A percentile compares a stretch with the other conserved stretches of the same genome.
phyloP scores from a whole-genome alignment of 2,797 vertebrate genomes.

The Coendou prehensilis region DNA sequence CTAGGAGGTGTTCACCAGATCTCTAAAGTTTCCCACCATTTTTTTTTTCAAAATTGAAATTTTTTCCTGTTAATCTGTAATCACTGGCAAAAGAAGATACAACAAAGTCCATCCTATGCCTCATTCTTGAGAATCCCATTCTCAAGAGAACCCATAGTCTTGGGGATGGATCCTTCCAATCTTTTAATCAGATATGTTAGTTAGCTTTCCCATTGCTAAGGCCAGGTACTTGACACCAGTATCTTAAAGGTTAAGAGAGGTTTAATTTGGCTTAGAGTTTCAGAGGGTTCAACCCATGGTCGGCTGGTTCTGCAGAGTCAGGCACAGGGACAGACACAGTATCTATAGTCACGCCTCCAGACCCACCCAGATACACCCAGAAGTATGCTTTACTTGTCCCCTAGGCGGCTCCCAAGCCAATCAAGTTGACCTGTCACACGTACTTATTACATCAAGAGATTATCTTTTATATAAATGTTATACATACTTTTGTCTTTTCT shows the following conservation, averaged over 20 bases:
- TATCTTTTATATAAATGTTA: neutral
- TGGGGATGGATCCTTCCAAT: neutral
- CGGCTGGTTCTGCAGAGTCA: neutral
- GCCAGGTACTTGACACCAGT: neutral
- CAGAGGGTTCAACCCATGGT: neutral
- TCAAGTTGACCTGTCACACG: neutral
- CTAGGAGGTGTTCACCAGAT: neutral
- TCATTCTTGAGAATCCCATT: conserved; percentile 28
- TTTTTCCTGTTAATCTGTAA: neutral
- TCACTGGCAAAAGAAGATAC: neutral
- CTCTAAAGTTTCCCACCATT: neutral
- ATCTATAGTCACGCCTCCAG: neutral
- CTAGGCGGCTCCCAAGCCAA: neutral
- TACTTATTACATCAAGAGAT: neutral
- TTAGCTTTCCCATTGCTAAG: neutral
- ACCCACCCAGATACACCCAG: neutral
- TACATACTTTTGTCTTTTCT: conserved; percentile 23
- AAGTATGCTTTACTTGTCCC: neutral
- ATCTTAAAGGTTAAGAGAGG: neutral
- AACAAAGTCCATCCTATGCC: neutral
- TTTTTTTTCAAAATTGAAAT: neutral
- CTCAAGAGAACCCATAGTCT: neutral
- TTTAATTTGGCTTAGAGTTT: neutral
- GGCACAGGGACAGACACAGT: neutral
- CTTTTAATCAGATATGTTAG: neutral